Evolutionary conservation across 2,888 invertebrate genomes (phyloP), one percentile per base, ranked within the genome.

Genomic region (Drosophila incognita): DNA sequence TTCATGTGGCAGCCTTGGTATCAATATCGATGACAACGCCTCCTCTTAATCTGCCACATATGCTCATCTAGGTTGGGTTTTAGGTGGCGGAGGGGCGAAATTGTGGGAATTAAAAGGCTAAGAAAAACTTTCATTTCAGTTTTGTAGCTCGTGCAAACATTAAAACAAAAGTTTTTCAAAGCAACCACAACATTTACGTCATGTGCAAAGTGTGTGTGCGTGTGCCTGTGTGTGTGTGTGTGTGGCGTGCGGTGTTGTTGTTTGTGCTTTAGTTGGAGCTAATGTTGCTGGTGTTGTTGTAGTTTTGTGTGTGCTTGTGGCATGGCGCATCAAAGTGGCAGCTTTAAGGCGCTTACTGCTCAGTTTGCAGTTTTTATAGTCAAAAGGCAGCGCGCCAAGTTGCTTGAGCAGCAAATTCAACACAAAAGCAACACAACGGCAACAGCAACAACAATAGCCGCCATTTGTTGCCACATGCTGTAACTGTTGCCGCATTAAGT

Each of bases 401-500:
- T 85, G 85, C 76, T 86, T 83, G 76, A 80, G 69, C 67, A 74
- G 70, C 52, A 61, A 21, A 29, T 58, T 63, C 60, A 64, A 24
- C 63, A 60, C 65, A 76, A 56, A 57, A 60, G 29, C 63, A 64
- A 40, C 66, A 49, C 69, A 81, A 76, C 49, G 68, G 71, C 59
- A 76, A 52, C 60, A 66, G 24, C 66, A 64, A 56, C 67, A 79
- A 62, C 73, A 83, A 74, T 52, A 71, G 70, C 63, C 61, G 66
- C 81, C 87, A 84, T 82, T 87, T 85, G 87, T 83, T 85, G 87
- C 85, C 85, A 81, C 85, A 85, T 87, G 87, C 73, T 85, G 87
- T 85, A 83, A 87, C 87, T 87, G 87, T 79, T 85, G 87, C 79
- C 85, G 79, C 87, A 85, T 85, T 85, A 79, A 85, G 87, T 87